phyloP scores from a whole-genome alignment of 92 coral and sea anemone genomes.

The Heliopora coerulea region DNA sequence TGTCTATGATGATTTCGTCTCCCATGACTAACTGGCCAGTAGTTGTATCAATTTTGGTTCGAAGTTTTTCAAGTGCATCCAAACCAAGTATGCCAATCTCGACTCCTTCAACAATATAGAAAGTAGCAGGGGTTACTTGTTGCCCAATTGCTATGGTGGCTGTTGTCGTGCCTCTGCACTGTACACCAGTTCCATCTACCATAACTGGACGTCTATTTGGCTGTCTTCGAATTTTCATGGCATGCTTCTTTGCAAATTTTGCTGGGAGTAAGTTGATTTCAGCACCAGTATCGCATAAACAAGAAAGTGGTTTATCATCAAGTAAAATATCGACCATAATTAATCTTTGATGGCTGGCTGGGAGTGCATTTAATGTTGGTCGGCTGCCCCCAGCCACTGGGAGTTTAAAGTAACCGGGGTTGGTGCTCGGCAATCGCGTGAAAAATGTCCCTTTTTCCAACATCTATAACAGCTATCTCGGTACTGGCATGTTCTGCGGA shows the following conservation, averaged over 20 bases:
- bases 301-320: neutral
- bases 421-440: too few species aligned
- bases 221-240: neutral
- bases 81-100: slow-evolving; percentile 11
- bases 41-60: neutral
- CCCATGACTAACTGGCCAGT: neutral
- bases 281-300: slow-evolving; percentile 13
- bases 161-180: slow-evolving; percentile 4
- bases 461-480: too few species aligned
- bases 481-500: too few species aligned
- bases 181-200: slow-evolving; percentile 17
- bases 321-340: slow-evolving; percentile 12
- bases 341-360: neutral
- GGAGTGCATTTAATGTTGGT: too few species aligned
- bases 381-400: too few species aligned
- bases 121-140: slow-evolving; percentile 1
- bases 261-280: slow-evolving; percentile 10
- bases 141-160: slow-evolving; percentile 2
- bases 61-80: neutral
- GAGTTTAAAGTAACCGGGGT: too few species aligned
- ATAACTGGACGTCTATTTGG: neutral
- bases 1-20: neutral
- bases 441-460: too few species aligned
- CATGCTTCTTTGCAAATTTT: neutral
- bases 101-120: neutral